Evolutionary conservation across 2,113 vertebrate genomes (phyloP).

Genomic region (Nothobranchius kuhntae): DNA sequence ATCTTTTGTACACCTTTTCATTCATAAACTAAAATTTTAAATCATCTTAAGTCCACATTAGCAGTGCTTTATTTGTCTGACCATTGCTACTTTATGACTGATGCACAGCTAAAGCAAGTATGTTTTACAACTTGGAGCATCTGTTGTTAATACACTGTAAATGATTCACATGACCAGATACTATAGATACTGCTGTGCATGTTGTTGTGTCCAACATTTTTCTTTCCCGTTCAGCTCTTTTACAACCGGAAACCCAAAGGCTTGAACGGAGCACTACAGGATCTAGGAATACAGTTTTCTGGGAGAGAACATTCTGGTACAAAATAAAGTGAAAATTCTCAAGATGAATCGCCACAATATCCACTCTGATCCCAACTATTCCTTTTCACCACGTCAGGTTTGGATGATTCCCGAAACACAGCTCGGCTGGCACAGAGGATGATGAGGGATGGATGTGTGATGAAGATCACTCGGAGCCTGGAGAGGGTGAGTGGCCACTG

Average conservation of each 20-base stretch:
- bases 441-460: slow-evolving; percentile 89
- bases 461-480: slow-evolving; percentile 87
- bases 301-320: slow-evolving; percentile 94
- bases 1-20: background rate
- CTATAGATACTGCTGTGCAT: background rate
- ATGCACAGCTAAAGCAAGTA: too few relatives aligned
- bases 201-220: background rate
- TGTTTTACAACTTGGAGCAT: too few relatives aligned
- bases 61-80: background rate
- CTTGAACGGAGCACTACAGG: slow-evolving; percentile 90
- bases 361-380: background rate
- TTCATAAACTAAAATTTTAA: background rate
- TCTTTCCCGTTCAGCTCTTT: slow-evolving; percentile 79
- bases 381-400: slow-evolving; percentile 72
- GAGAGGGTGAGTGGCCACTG: slow-evolving; percentile 85
- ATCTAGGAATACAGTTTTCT: slow-evolving; percentile 90
- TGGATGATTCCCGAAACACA: slow-evolving; percentile 94
- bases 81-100: too few relatives aligned
- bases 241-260: slow-evolving; percentile 93
- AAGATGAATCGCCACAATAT: background rate
- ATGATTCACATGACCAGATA: background rate
- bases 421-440: slow-evolving; percentile 88
- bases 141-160: background rate
- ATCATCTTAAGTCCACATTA: background rate
- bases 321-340: background rate